These are phyloP conservation scores for Pristionchus arcanus DNA, from an alignment of 2,888 invertebrate genomes.

Conservation along the genomic window DNA sequence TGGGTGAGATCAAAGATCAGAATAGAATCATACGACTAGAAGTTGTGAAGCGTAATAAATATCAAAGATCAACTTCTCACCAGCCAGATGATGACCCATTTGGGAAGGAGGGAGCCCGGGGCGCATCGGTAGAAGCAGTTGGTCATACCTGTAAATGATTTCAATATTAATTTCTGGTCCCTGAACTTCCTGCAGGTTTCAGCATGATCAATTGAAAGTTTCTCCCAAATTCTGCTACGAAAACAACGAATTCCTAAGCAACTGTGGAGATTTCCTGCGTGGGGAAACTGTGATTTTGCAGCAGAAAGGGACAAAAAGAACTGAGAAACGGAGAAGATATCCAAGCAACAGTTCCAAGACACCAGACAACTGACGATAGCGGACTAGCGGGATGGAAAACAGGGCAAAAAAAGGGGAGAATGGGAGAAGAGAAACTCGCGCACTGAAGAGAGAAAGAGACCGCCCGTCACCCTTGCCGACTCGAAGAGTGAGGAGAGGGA, in stretches of 20 bases:
- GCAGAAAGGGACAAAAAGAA: neutral
- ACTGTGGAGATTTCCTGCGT: neutral
- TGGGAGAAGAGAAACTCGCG: neutral
- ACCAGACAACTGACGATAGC: neutral
- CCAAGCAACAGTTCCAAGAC: neutral
- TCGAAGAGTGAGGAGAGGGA: neutral
- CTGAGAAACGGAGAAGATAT: neutral
- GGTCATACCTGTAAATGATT: neutral
- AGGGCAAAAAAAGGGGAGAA: neutral
- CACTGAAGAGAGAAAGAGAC: conserved; percentile 23
- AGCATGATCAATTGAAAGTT: neutral
- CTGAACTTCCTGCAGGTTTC: neutral
- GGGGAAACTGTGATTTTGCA: neutral
- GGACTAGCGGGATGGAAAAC: neutral
- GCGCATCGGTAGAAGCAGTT: neutral
- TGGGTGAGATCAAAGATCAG: neutral
- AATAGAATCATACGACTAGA: no score
- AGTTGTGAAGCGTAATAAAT: neutral
- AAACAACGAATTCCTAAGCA: neutral
- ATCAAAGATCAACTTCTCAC: neutral
- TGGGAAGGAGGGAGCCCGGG: conserved; percentile 41
- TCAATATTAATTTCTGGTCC: neutral
- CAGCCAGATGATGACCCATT: conserved; percentile 53
- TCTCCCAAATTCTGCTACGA: neutral
- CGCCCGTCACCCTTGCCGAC: neutral